A percentile compares a stretch with the other conserved stretches of the same genome.
Evolutionary conservation across 2,113 vertebrate genomes (phyloP).

Genomic region (Ceratotherium simum): DNA sequence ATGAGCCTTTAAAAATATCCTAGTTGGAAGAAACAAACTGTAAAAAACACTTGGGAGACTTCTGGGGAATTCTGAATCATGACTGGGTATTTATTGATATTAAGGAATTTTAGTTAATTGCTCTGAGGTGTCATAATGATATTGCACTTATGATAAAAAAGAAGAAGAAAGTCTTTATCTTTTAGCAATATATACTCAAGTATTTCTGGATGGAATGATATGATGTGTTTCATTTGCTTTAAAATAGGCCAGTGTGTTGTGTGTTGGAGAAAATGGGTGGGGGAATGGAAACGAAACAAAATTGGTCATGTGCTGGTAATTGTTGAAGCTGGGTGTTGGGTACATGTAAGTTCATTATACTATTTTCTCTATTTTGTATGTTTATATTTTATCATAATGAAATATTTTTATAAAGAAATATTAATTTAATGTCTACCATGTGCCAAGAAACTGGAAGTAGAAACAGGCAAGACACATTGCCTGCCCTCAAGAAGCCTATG

Average conservation of each 20-base stretch:
- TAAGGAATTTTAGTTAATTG: conserved; percentile 31
- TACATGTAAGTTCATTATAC: neutral
- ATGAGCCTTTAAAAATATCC: neutral
- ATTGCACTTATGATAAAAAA: neutral
- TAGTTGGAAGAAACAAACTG: conserved; percentile 2
- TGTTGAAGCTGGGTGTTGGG: neutral
- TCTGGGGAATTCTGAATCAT: neutral
- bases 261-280: neutral
- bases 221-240: neutral
- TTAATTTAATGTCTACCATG: neutral
- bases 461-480: neutral
- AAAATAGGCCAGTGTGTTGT: neutral
- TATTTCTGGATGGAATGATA: neutral
- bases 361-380: neutral
- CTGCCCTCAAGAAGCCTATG: neutral
- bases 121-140: neutral
- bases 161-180: neutral
- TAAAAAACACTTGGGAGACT: neutral
- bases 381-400: conserved; percentile 4
- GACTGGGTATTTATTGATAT: conserved; percentile 8
- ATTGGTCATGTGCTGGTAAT: neutral
- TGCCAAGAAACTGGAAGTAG: conserved; percentile 19
- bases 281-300: neutral
- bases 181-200: neutral
- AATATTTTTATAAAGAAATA: neutral